Conservation (phyloP, 2,113 vertebrate genomes). For the Meles meles region DNA sequence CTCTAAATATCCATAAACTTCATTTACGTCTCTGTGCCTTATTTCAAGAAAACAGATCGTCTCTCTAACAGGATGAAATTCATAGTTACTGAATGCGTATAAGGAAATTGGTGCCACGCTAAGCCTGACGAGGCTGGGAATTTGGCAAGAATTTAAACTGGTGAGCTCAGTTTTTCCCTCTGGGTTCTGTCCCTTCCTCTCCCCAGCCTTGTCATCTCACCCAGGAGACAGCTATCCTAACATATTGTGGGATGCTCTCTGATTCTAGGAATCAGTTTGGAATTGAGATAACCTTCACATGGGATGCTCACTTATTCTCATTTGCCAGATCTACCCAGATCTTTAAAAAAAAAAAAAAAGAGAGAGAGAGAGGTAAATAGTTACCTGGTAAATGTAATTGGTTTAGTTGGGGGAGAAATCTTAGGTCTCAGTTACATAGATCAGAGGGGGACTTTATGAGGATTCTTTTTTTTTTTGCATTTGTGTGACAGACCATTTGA, state of each 20-base stretch:
- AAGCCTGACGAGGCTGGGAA: background rate
- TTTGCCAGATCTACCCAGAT: background rate
- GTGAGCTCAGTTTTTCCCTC: background rate
- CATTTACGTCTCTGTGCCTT: background rate
- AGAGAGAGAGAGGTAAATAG: background rate
- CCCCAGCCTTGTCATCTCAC: background rate
- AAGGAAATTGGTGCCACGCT: background rate
- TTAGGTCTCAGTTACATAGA: background rate
- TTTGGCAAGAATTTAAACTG: background rate
- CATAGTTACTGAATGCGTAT: slow-evolving; percentile 11
- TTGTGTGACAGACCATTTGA: background rate
- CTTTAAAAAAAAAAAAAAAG: background rate
- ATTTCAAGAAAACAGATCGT: slow-evolving; percentile 22
- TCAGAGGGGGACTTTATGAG: background rate
- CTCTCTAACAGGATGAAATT: slow-evolving; percentile 18
- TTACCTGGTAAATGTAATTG: background rate
- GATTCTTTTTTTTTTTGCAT: background rate
- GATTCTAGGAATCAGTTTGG: background rate
- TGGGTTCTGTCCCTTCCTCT: background rate
- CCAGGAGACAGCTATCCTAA: background rate
- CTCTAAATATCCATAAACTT: slow-evolving; percentile 37
- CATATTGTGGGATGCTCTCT: background rate
- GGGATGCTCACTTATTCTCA: background rate
- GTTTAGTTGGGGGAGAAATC: background rate
- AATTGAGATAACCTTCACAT: slow-evolving; percentile 29